phyloP scores from a whole-genome alignment of 1,140 invertebrate genomes.

The Bacillus rossius region DNA sequence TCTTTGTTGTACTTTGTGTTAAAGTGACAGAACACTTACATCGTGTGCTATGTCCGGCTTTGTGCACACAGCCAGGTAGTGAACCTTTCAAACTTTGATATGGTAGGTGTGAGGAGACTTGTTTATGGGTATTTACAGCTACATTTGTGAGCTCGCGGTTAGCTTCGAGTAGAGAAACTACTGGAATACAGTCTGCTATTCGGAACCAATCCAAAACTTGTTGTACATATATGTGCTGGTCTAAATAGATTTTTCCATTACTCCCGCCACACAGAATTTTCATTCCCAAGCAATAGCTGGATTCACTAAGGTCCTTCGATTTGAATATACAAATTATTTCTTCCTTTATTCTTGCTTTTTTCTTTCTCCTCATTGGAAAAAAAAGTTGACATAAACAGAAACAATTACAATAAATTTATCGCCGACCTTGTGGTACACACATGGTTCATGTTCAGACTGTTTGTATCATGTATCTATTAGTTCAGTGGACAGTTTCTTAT shows the following conservation, averaged over 20 bases:
- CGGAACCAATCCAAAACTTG: constrained; percentile 28
- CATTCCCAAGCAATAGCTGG: constrained; percentile 26
- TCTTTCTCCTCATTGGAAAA: constrained; percentile 24
- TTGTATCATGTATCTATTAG: constrained; percentile 24
- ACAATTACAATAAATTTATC: constrained; percentile 25
- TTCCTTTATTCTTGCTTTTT: constrained; percentile 18
- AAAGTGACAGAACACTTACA: constrained; percentile 42
- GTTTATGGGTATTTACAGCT: neutral
- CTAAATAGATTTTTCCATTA: constrained; percentile 11
- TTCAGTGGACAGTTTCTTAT: constrained; percentile 6
- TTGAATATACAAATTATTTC: constrained; percentile 20
- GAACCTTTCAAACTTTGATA: constrained; percentile 34
- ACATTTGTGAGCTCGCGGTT: constrained; percentile 17
- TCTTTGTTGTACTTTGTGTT: constrained; percentile 30
- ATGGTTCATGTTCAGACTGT: constrained; percentile 14
- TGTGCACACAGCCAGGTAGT: constrained; percentile 38
- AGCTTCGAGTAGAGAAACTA: constrained; percentile 24
- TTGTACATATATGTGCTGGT: constrained; percentile 24
- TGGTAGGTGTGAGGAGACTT: constrained; percentile 15
- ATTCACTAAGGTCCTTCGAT: constrained; percentile 27
- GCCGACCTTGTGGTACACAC: constrained; percentile 21
- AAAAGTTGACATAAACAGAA: constrained; percentile 37
- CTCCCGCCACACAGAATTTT: constrained; percentile 17
- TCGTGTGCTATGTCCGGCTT: constrained; percentile 44
- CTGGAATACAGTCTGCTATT: constrained; percentile 28